Evolutionary conservation across 2,797 vertebrate genomes (phyloP), one percentile per base, ranked within the genome.

Genomic region (Tokudaia muenninki): DNA sequence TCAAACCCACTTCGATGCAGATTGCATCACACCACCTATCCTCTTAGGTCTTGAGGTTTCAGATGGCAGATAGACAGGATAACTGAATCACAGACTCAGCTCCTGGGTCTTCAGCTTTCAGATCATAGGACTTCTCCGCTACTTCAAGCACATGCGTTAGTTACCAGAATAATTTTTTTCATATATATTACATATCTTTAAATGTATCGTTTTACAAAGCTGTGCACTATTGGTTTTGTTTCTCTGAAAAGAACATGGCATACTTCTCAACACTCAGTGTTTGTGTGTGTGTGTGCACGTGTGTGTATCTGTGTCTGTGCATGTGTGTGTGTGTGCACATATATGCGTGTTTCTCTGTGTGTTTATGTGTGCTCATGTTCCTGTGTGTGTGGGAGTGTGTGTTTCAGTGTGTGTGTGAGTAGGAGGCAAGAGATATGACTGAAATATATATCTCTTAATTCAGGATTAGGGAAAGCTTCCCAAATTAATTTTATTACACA

Each of bases 361-460:
- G 55, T 52, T 12, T 52, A 11, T 37, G 31, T n/a, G 3, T 70
- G 16, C 34, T 70, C 31, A 70, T n/a, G 34, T 70, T 34, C 13
- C 19, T 37, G 17, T n/a, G 17, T 26, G 17, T 57, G 80, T 11
- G 55, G 22, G 22, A 8, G 41, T 29, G 9, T 29, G 41, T 63
- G 63, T 65, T 65, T 31, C 63, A 31, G 29, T 50, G 31, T 16
- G 26, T 34, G 12, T 4, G 3, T 8, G 13, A 13, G 3, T 61
- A 22, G 13, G 59, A 7, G 9, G 34, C 52, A 13, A 59, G 26
- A 13, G 75, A 52, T 37, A 7, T 74, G 41, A 34, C 87, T 81
- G 50, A 50, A 67, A 65, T 3, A 61, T 5, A 79, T 94, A 87
- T 83, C 2, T 94, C 94, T 96, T 10, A 72, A 47, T 89, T 89